Base-by-base conservation (phyloP, 2,113 vertebrate species). In the Eulemur macaco region DNA sequence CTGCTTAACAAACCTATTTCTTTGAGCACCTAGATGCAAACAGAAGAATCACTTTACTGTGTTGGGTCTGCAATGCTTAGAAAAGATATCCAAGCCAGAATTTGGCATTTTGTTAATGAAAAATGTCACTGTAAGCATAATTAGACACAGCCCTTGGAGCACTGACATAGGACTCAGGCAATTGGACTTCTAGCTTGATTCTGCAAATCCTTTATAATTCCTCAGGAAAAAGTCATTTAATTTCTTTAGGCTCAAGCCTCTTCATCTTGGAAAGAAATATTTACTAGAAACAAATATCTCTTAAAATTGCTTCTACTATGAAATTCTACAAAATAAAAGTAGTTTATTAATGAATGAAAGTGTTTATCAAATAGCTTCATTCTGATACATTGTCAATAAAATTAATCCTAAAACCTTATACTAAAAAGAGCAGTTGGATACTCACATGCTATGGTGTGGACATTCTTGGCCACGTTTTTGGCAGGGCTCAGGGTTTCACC, bases 271-370 rank as follows among this genome's bases (percentile, higher is more conserved):
- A 68, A 90, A 86, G 20, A 86, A 76, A 85, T 77, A 74, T 31
- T 87, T 84, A 56, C 52, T 91, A 42, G 42, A 42, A 94, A 89
- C 42, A 96, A 94, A 63, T 90, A 52, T 45, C 63, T 77, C 54
- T 25, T 73, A 64, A 86, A 77, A 10, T 34, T 81, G 12, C 21
- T 78, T 47, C 5, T 56, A 80, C 37, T 92, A n/a, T 37, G 89
- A 84, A 94, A 92, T 47, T 76, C 23, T 52, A 80, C 15, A 64
- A 92, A 84, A 74, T 77, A 66, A 64, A 86, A 90, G 13, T 69
- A 93, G 25, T 45, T 90, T 31, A 58, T 86, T 84, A 74, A 15
- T 58, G n/a, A 90, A 1, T 76, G 11, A 45, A 92, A 85, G n/a
- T 42, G 11, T 68, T 87, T 92, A 88, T 63, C 31, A 94, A 69